Evolutionary conservation across 2,888 invertebrate species (phyloP).

Genomic region (Lepeophtheirus nordmannii): DNA sequence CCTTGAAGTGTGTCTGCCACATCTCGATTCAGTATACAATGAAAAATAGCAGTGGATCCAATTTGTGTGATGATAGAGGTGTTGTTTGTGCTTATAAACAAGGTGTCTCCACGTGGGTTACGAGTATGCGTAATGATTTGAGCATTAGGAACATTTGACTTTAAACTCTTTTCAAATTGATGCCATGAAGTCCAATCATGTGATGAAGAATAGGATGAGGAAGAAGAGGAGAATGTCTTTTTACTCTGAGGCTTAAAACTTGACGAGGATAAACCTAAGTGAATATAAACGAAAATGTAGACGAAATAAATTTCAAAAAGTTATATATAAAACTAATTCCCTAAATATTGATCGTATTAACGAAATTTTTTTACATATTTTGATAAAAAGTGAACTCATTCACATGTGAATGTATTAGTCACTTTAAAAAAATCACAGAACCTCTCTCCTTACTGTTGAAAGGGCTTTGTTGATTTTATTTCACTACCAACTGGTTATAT

Average conservation of each 20-base stretch:
- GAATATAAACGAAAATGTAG: background rate
- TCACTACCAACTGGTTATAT: too few species aligned
- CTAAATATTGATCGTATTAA: too few species aligned
- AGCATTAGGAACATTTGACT: background rate
- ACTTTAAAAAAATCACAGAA: too few species aligned
- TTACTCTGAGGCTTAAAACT: background rate
- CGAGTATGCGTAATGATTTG: background rate
- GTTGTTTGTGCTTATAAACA: background rate
- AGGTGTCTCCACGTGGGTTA: background rate
- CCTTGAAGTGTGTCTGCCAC: background rate
- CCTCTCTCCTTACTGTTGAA: too few species aligned
- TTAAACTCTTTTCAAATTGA: background rate
- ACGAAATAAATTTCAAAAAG: background rate
- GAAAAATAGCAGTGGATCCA: background rate
- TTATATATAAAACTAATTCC: too few species aligned
- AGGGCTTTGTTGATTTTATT: too few species aligned
- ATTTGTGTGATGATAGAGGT: background rate
- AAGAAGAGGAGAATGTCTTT: background rate
- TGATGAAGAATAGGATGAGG: too few species aligned
- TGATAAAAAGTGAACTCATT: too few species aligned
- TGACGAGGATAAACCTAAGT: background rate
- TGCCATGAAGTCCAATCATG: constrained; percentile 2
- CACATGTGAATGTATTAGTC: too few species aligned
- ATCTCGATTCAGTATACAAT: background rate
- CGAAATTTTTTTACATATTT: too few species aligned